Evolutionary conservation across 1,140 invertebrate species (phyloP).

Genomic region (Helicoverpa zea): DNA sequence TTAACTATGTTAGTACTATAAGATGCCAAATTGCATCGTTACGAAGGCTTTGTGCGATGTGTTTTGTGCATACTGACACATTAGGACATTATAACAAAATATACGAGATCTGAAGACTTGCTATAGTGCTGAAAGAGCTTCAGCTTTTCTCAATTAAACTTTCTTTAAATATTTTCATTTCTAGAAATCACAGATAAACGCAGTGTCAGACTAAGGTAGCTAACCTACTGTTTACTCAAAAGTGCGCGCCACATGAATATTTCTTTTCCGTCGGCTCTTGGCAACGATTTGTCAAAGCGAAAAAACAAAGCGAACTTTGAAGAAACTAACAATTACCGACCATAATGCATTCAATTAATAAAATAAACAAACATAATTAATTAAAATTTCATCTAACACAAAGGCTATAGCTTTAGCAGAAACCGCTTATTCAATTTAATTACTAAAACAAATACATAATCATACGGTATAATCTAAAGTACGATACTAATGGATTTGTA

Average conservation of each 20-base stretch:
- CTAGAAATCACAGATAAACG: too few species aligned
- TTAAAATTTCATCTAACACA: slow-evolving; percentile 34
- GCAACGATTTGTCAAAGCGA: neutral
- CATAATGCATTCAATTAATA: neutral
- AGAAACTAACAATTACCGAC: slow-evolving; percentile 6
- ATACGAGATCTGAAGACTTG: neutral
- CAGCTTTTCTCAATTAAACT: neutral
- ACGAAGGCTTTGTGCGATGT: slow-evolving; percentile 19
- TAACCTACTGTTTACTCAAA: neutral
- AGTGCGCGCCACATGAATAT: neutral
- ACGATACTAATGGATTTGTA: slow-evolving; percentile 67
- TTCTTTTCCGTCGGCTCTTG: neutral
- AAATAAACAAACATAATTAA: slow-evolving; percentile 33
- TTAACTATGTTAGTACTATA: slow-evolving; percentile 11
- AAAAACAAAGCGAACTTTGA: neutral
- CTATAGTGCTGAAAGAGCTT: neutral
- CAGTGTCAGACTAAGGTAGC: too few species aligned
- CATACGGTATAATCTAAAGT: slow-evolving; percentile 56
- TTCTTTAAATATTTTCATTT: too few species aligned
- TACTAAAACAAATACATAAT: slow-evolving; percentile 58
- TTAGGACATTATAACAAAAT: slow-evolving; percentile 16
- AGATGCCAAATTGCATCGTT: slow-evolving; percentile 44
- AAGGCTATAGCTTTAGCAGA: slow-evolving; percentile 44
- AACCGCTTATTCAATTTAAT: slow-evolving; percentile 57
- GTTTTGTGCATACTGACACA: slow-evolving; percentile 21